Evolutionary conservation across 2,113 vertebrate species (phyloP).

Genomic region (Forbesichthys papilliferus): DNA sequence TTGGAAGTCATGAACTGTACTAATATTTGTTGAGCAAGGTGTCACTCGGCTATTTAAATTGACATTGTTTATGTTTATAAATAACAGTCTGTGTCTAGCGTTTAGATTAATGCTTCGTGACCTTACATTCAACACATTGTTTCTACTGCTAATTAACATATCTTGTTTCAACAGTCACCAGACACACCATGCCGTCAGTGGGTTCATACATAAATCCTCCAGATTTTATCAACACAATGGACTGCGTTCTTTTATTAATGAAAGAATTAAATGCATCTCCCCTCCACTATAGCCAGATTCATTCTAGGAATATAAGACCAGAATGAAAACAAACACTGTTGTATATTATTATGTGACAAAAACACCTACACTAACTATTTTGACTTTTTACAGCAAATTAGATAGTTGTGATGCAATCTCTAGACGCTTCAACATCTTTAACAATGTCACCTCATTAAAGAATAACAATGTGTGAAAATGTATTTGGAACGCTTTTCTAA

Average conservation of each 20-base stretch:
- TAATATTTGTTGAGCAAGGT: slow-evolving; percentile 18
- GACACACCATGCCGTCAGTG: slow-evolving; percentile 65
- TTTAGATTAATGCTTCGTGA: slow-evolving; percentile 66
- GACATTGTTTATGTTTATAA: slow-evolving; percentile 57
- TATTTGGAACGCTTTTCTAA: not conserved
- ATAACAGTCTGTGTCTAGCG: slow-evolving; percentile 53
- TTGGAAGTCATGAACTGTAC: slow-evolving; percentile 26
- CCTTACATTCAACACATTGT: slow-evolving; percentile 77
- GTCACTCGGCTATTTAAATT: slow-evolving; percentile 52
- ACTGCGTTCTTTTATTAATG: slow-evolving; percentile 66
- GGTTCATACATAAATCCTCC: slow-evolving; percentile 80
- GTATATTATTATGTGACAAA: slow-evolving; percentile 31
- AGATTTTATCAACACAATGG: slow-evolving; percentile 81
- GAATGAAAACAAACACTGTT: slow-evolving; percentile 49
- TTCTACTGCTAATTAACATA: slow-evolving; percentile 78
- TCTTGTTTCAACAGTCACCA: slow-evolving; percentile 81
- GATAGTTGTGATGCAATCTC: slow-evolving; percentile 27
- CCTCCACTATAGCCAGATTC: slow-evolving; percentile 48
- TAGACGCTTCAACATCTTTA: slow-evolving; percentile 22
- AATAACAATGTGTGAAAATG: slow-evolving; percentile 13
- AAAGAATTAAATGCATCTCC: slow-evolving; percentile 64
- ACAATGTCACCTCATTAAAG: slow-evolving; percentile 25
- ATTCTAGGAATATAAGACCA: slow-evolving; percentile 58
- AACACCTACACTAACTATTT: slow-evolving; percentile 27
- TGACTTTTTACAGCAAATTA: slow-evolving; percentile 3